Percentiles rank a stretch among this genome's conserved stretches.
These are phyloP conservation scores for Saccostrea echinata DNA, from an alignment of 1,140 invertebrate genomes.

Conservation along the genomic window DNA sequence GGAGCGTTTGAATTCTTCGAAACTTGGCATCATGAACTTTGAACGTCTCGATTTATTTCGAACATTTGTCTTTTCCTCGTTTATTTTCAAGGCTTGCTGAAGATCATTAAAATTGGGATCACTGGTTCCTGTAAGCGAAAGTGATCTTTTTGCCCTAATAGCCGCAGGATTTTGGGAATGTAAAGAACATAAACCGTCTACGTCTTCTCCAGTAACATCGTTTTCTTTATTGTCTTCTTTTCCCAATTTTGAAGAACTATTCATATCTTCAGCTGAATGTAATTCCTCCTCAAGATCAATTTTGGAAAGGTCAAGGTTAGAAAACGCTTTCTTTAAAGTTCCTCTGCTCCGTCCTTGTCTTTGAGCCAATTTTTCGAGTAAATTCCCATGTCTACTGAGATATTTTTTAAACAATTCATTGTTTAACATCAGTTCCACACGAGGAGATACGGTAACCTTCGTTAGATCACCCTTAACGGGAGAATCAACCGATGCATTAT, in stretches of 20 bases:
- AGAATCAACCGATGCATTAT: background rate
- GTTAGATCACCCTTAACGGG: background rate
- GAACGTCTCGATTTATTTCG: background rate
- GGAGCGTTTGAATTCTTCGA: constrained; percentile 40
- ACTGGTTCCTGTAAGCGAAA: background rate
- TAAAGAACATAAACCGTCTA: background rate
- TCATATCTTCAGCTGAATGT: background rate
- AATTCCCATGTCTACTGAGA: constrained; percentile 50
- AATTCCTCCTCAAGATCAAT: constrained; percentile 54
- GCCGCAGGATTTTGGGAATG: constrained; percentile 26
- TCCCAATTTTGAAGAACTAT: background rate
- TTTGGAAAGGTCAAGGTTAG: constrained; percentile 54
- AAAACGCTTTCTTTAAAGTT: constrained; percentile 54
- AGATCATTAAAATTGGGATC: constrained; percentile 28
- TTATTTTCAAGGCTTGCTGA: background rate
- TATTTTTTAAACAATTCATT: constrained; percentile 58
- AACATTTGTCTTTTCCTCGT: background rate
- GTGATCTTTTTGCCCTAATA: constrained; percentile 30
- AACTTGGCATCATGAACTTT: constrained; percentile 31
- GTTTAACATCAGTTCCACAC: constrained; percentile 54
- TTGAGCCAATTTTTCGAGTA: constrained; percentile 53
- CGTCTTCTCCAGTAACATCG: background rate
- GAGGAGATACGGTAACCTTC: constrained; percentile 46
- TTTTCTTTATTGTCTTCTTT: background rate
- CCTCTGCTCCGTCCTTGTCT: constrained; percentile 44